Evolutionary conservation across 2,888 invertebrate genomes (phyloP).

Genomic region (Aphrophora alni): DNA sequence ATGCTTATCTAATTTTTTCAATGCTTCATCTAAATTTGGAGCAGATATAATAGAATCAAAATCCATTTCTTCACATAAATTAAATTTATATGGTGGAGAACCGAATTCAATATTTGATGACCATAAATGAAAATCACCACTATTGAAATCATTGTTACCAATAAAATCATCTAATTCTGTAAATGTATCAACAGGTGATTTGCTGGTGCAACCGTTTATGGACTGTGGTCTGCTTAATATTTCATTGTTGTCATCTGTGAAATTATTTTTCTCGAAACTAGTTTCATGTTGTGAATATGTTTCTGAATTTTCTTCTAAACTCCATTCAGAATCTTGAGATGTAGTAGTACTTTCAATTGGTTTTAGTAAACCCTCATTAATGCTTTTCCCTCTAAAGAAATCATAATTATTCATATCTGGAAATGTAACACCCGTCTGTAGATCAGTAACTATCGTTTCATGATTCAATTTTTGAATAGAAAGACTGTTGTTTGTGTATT

Average conservation of each 20-base stretch:
- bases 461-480: neutral
- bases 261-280: neutral
- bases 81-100: slow-evolving; percentile 16
- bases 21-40: slow-evolving; percentile 37
- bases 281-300: neutral
- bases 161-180: neutral
- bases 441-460: neutral
- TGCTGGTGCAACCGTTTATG: neutral
- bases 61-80: slow-evolving; percentile 23
- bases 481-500: neutral
- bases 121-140: slow-evolving; percentile 35
- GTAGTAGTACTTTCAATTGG: neutral
- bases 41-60: slow-evolving; percentile 40
- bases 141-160: slow-evolving; percentile 11
- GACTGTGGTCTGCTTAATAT: neutral
- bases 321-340: neutral
- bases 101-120: slow-evolving; percentile 33
- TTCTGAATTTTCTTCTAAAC: neutral
- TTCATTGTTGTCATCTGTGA: neutral
- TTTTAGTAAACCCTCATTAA: neutral
- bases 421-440: neutral
- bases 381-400: neutral
- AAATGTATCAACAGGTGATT: slow-evolving; percentile 24
- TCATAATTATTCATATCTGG: neutral
- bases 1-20: slow-evolving; percentile 34